Percentiles rank a stretch among this genome's conserved stretches.
phyloP scores from a whole-genome alignment of 2,888 invertebrate species.

The Minunthozetes semirufus region DNA sequence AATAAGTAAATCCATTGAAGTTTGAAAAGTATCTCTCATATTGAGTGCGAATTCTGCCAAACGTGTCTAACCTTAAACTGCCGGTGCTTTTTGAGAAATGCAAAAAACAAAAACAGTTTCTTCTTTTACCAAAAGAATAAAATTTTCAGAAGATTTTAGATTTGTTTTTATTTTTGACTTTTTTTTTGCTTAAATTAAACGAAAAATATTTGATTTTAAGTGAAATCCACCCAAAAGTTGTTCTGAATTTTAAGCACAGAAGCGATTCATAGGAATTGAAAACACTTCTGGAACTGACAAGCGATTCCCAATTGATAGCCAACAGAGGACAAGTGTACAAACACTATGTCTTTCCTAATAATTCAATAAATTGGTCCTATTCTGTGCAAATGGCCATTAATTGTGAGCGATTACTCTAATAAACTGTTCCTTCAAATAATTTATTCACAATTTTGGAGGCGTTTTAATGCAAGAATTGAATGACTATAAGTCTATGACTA shows the following conservation, averaged over 20 bases:
- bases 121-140: background rate
- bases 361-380: too few species aligned
- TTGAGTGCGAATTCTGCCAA: background rate
- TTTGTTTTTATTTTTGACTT: background rate
- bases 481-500: too few species aligned
- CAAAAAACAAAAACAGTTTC: background rate
- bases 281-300: background rate
- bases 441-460: too few species aligned
- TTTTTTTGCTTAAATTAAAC: background rate
- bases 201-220: background rate
- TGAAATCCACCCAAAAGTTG: background rate
- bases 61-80: background rate
- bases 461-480: too few species aligned
- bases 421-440: too few species aligned
- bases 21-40: background rate
- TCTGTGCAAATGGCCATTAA: too few species aligned
- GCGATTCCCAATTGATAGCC: background rate
- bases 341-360: too few species aligned
- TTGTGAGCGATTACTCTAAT: too few species aligned
- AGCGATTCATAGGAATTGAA: background rate
- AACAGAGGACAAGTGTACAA: background rate
- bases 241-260: background rate
- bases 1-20: background rate
- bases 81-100: background rate
- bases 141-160: background rate